Conservation (phyloP, 2,797 vertebrate species). For the Adrianichthys oophorus region DNA sequence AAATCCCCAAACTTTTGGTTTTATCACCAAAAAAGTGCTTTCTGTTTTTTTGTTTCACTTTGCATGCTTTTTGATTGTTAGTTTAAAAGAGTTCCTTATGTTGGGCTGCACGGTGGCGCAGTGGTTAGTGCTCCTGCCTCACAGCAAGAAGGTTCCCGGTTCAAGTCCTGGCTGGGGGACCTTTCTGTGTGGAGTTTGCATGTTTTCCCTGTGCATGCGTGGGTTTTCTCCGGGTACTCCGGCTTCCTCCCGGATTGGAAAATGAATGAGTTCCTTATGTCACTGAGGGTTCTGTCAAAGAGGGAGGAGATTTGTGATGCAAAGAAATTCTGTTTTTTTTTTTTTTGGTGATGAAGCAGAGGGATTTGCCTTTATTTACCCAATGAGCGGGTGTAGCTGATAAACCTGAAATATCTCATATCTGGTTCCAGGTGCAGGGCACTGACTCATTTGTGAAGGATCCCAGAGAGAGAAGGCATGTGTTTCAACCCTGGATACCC, state of each 20-base stretch:
- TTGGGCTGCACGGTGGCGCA: too few species aligned
- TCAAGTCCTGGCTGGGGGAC: too few species aligned
- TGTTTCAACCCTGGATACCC: constrained; percentile 44
- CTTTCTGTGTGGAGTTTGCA: too few species aligned
- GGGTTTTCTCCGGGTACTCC: too few species aligned
- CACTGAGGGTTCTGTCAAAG: constrained; percentile 15
- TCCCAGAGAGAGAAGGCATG: constrained; percentile 41
- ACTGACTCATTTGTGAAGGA: constrained; percentile 16
- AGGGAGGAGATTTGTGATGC: background rate
- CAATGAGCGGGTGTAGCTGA: constrained; percentile 47
- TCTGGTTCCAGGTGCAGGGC: constrained; percentile 16
- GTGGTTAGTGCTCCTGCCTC: too few species aligned
- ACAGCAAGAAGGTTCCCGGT: too few species aligned
- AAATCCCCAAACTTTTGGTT: constrained; percentile 12
- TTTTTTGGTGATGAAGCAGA: constrained; percentile 30
- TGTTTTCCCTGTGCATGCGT: too few species aligned
- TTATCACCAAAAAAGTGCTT: constrained; percentile 2
- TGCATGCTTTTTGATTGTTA: background rate
- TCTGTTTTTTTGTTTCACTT: background rate
- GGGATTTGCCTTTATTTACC: constrained; percentile 27
- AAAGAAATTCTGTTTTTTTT: constrained; percentile 22
- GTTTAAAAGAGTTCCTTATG: accelerated
- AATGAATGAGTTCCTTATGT: too few species aligned
- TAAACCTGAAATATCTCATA: constrained; percentile 43
- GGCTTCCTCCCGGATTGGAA: too few species aligned